These are phyloP conservation scores for Lochmaea capreae DNA, from an alignment of 2,888 invertebrate species.

Conservation along the genomic window DNA sequence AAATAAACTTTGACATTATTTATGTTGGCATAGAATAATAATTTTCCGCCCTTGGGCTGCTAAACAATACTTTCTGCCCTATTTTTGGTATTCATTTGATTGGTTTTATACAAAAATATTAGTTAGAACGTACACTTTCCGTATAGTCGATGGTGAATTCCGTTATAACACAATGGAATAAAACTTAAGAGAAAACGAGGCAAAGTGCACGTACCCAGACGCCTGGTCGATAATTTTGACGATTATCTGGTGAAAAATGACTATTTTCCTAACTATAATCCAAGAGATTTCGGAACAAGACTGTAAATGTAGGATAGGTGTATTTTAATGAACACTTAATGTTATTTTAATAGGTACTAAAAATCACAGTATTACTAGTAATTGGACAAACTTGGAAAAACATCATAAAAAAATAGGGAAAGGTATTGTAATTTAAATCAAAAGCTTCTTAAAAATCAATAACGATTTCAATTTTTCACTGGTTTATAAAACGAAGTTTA, in stretches of 20 bases:
- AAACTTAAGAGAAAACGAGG: not conserved
- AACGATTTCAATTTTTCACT: not conserved
- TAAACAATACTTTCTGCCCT: too few species aligned
- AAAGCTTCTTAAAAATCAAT: not conserved
- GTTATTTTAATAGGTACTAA: not conserved
- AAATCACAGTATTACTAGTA: constrained; percentile 24
- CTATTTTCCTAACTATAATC: not conserved
- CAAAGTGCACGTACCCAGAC: not conserved
- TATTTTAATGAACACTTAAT: not conserved
- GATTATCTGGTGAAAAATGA: not conserved
- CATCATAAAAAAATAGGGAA: not conserved
- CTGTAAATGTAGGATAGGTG: not conserved
- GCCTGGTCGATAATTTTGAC: not conserved
- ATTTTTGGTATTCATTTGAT: too few species aligned
- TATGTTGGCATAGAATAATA: too few species aligned
- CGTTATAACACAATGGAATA: not conserved
- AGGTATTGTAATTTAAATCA: not conserved
- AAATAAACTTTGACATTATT: too few species aligned
- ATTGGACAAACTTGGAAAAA: constrained; percentile 33
- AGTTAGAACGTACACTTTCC: too few species aligned
- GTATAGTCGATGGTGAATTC: too few species aligned
- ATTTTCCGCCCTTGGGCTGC: too few species aligned
- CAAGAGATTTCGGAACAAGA: not conserved
- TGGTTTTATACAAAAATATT: too few species aligned
- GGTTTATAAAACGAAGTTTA: not conserved